A percentile compares a stretch with the other conserved stretches of the same genome.
phyloP scores from a whole-genome alignment of 2,888 invertebrate species.

The Drosophila affinis region DNA sequence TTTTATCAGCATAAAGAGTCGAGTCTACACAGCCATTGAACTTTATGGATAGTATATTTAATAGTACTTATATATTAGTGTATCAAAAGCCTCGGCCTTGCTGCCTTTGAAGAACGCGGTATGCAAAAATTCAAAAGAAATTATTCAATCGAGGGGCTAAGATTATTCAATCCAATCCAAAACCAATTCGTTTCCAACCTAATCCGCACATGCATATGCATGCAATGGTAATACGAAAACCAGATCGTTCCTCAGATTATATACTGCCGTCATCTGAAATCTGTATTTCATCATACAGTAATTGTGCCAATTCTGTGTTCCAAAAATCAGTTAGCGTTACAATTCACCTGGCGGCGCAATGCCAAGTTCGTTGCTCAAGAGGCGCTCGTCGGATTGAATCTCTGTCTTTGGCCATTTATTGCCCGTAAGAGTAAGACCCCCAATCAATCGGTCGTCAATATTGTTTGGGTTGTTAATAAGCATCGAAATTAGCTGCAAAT shows the following conservation, averaged over 20 bases:
- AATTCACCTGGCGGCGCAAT: slow-evolving; percentile 32
- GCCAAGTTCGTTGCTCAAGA: slow-evolving; percentile 66
- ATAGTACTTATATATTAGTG: background rate
- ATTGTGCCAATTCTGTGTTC: slow-evolving; percentile 53
- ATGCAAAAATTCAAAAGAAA: slow-evolving; percentile 62
- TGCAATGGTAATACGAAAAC: background rate
- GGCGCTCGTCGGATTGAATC: background rate
- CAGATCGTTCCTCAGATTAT: slow-evolving; percentile 22
- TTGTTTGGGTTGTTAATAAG: slow-evolving; percentile 3
- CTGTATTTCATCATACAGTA: slow-evolving; percentile 21
- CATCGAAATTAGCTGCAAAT: slow-evolving; percentile 5
- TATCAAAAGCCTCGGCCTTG: background rate
- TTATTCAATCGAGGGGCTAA: slow-evolving; percentile 56
- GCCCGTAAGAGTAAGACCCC: slow-evolving; percentile 43
- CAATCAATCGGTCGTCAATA: slow-evolving; percentile 38
- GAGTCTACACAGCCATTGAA: no score
- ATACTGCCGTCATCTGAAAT: slow-evolving; percentile 16
- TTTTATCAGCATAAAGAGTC: background rate
- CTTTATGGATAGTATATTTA: background rate
- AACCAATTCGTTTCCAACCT: background rate
- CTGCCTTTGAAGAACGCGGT: slow-evolving; percentile 16
- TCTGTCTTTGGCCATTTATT: background rate
- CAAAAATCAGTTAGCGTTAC: background rate
- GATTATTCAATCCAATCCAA: slow-evolving; percentile 39
- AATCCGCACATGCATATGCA: slow-evolving; percentile 10